Evolutionary conservation across 2,113 vertebrate species (phyloP).

Genomic region (Ptilonorhynchus violaceus): DNA sequence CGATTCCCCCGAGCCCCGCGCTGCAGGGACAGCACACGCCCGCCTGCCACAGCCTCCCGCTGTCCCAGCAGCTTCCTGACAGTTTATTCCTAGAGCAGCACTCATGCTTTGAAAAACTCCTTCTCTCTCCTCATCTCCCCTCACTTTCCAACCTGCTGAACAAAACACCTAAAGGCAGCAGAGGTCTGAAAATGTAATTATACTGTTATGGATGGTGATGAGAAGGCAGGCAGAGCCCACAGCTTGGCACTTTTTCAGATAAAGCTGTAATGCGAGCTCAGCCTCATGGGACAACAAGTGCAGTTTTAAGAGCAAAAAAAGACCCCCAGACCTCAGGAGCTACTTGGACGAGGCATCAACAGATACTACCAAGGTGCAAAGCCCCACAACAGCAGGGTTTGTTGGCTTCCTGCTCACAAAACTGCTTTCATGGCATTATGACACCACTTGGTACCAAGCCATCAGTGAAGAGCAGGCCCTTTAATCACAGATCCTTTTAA

Average conservation of each 20-base stretch:
- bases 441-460: neutral
- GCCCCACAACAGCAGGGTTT: neutral
- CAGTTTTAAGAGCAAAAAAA: neutral
- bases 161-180: neutral
- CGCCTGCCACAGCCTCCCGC: neutral
- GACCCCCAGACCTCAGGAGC: neutral
- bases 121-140: neutral
- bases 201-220: accelerated
- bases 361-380: neutral
- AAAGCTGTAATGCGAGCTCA: neutral
- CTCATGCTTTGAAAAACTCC: neutral
- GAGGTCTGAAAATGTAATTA: neutral
- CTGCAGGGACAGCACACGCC: neutral
- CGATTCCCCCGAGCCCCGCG: accelerated
- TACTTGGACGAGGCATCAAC: neutral
- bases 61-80: neutral
- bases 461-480: neutral
- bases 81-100: neutral
- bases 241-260: neutral
- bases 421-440: neutral
- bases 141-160: neutral
- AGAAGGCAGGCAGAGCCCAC: neutral
- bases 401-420: neutral
- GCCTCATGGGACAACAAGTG: neutral
- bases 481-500: too few relatives aligned